A percentile compares a stretch with the other conserved stretches of the same genome.
phyloP scores from a whole-genome alignment of 2,113 vertebrate species.

The Pogona vitticeps region DNA sequence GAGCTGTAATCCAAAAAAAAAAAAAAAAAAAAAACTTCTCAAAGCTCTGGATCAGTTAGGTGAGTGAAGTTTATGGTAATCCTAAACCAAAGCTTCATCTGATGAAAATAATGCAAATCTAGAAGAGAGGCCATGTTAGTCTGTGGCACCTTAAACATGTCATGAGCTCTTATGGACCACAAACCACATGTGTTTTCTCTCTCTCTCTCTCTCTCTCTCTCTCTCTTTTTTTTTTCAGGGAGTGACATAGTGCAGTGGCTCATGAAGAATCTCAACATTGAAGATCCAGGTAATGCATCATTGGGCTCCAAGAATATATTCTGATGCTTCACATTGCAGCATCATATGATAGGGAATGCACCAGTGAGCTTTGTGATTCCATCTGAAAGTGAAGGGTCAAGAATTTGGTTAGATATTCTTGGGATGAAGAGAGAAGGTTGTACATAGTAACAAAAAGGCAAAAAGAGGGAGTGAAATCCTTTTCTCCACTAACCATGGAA shows the following conservation, averaged over 20 bases:
- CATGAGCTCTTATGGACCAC: not conserved
- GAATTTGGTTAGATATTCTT: not conserved
- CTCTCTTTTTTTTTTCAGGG: slow-evolving; percentile 72
- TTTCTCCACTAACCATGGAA: not conserved
- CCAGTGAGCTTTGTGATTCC: not conserved
- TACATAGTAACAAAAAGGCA: not conserved
- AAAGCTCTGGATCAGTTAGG: not conserved
- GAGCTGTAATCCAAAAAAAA: too few relatives aligned
- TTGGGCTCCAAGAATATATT: not conserved
- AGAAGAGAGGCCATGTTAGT: not conserved
- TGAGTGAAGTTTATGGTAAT: not conserved
- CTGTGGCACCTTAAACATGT: not conserved
- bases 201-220: not conserved
- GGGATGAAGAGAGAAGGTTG: not conserved
- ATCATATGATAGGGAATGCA: not conserved
- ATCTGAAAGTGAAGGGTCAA: not conserved
- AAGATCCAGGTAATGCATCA: slow-evolving; percentile 87
- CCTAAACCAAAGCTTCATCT: not conserved
- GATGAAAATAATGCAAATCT: not conserved
- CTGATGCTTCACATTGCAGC: not conserved
- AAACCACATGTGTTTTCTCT: not conserved
- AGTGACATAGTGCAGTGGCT: slow-evolving; percentile 95
- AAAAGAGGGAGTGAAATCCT: not conserved
- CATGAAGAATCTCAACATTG: slow-evolving; percentile 91
- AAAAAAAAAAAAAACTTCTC: too few relatives aligned